phyloP scores from a whole-genome alignment of 1,140 invertebrate species.

The Eumeta japonica region DNA sequence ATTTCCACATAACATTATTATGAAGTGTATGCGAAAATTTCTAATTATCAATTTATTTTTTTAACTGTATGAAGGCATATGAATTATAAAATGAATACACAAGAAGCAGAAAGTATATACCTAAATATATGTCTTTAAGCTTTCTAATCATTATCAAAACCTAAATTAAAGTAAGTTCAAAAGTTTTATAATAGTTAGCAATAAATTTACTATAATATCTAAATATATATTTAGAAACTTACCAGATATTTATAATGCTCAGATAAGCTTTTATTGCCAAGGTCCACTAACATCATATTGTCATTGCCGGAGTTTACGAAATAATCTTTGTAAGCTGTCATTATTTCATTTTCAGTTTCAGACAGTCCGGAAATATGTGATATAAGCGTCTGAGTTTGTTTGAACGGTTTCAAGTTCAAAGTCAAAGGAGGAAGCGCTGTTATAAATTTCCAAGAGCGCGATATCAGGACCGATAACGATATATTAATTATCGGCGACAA shows the following conservation, averaged over 20 bases:
- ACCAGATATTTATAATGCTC: constrained; percentile 49
- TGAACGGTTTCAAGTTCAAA: constrained; percentile 41
- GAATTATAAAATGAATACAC: too few relatives aligned
- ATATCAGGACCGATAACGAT: constrained; percentile 58
- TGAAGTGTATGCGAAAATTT: too few relatives aligned
- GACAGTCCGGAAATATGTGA: constrained; percentile 22
- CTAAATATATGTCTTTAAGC: too few relatives aligned
- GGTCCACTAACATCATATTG: constrained; percentile 31
- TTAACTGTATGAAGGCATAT: too few relatives aligned
- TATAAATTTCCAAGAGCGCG: constrained; percentile 46
- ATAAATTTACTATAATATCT: too few relatives aligned
- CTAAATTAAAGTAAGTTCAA: too few relatives aligned
- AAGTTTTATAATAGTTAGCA: too few relatives aligned
- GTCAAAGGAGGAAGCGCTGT: constrained; percentile 44
- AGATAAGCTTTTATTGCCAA: constrained; percentile 30
- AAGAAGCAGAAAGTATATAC: too few relatives aligned
- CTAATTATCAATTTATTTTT: too few relatives aligned
- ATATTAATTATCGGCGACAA: constrained; percentile 63
- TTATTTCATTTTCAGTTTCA: constrained; percentile 15
- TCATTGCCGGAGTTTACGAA: constrained; percentile 31
- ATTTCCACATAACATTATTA: too few relatives aligned
- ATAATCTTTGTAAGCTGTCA: constrained; percentile 38
- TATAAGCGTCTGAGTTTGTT: constrained; percentile 34
- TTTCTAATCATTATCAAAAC: too few relatives aligned
- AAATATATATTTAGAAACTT: too few relatives aligned